Base-by-base conservation (phyloP, 2,113 vertebrate species). In the Cyanoramphus novaezelandiae region DNA sequence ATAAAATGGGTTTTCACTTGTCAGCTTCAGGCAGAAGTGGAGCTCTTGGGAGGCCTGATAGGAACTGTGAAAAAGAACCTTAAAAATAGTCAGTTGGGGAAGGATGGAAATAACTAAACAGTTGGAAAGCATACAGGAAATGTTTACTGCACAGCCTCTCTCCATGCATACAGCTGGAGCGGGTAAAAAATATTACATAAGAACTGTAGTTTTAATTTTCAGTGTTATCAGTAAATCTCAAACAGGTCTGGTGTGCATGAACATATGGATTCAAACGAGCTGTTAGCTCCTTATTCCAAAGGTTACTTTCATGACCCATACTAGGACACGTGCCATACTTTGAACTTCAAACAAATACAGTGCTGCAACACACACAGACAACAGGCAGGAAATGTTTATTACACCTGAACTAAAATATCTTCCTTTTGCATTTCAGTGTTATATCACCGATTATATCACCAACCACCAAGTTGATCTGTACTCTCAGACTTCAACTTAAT, bases 21-120 rank as follows among this genome's bases (percentile, higher is more conserved):
- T 74, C 87, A 94, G 94, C 74, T 96, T 94, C 80, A 88, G 87
- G 52, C 46, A 92, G 72, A 49, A 92, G 89, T 14, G 13, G 44
- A 93, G 82, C 37, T 92, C 82, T 84, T 60, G 28, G 43, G 43
- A 91, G 35, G 69, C 79, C 93, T 0, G 8, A 71, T 33, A 83
- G 65, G 64, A 95, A 87, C 63, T 75, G 77, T 35, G 68, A 88
- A 84, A 76, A 71, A 78, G 12, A 86, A 28, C 44, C 64, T 93
- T 85, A 70, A 89, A 95, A 91, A 90, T 33, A 92, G 89, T 72
- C 47, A 79, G 31, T 13, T 39, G 46, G 80, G 50, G 76, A 91
- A 77, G 23, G 64, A 76, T 49, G 63, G 80, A 90, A 85, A 71
- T 80, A 91, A 77, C 41, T 50, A 50, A 80, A 64, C 39, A 86